These are phyloP conservation scores for Aphodius sticticus DNA, from an alignment of 2,888 invertebrate species.

Conservation along the genomic window DNA sequence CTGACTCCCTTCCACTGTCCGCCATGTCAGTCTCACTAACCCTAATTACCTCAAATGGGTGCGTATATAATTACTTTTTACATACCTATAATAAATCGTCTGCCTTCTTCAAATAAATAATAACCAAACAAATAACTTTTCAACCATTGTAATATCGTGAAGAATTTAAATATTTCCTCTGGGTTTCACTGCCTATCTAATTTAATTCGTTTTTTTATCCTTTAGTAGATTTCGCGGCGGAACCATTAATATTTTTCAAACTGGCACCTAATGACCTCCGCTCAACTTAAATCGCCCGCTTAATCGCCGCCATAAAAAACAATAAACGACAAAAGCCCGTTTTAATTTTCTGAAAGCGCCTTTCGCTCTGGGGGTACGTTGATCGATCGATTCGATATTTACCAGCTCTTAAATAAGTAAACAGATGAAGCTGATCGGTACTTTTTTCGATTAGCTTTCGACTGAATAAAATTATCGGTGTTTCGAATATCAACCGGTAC, in stretches of 20 bases:
- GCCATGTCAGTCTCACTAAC: constrained; percentile 39
- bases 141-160: not conserved
- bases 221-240: constrained; percentile 9
- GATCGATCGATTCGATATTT: not conserved
- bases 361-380: not conserved
- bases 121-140: not conserved
- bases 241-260: constrained; percentile 8
- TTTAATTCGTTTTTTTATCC: constrained; percentile 11
- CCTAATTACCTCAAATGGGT: constrained; percentile 37
- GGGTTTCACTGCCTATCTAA: not conserved
- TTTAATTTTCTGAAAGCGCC: not conserved
- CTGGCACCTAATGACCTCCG: not conserved
- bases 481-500: not conserved
- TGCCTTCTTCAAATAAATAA: not conserved
- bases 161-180: not conserved
- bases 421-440: not conserved
- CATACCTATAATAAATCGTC: not conserved
- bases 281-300: not conserved
- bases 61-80: constrained; percentile 28
- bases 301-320: not conserved
- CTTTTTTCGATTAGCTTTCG: not conserved
- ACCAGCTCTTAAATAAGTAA: constrained; percentile 4
- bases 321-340: not conserved
- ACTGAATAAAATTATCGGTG: not conserved
- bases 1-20: constrained; percentile 36